Evolutionary conservation across 2,888 invertebrate species (phyloP), one percentile per base, ranked within the genome.

Genomic region (Subacronicta megacephala): DNA sequence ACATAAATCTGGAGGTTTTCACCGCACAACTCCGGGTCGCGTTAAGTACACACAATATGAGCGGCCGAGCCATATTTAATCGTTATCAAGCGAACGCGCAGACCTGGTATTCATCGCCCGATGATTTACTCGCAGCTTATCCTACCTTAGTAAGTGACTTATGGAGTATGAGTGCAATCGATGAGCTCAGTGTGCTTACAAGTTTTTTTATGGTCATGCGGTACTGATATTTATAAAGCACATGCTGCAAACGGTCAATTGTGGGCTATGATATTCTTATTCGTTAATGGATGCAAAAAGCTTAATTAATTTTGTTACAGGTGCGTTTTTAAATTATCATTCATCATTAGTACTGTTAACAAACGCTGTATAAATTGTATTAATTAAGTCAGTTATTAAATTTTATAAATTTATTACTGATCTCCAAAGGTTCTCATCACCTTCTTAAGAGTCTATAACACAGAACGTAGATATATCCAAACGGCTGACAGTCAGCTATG

Each of bases 41-140:
- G 76, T 74, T 89, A 88, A 90, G 87, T 88, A 89, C 87, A 86
- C 80, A 84, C 83, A 83, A 85, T 89, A 87, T 85, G 87, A 88
- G 84, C 85, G 82, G 76, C 60, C 77, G 72, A 76, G 85, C 88
- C 88, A 91, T 93, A 93, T 92, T 92, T 92, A 93, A 92, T 85
- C 88, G 90, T 88, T 93, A 93, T 93, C 93, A 81, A 82, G 75
- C 80, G 78, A 77, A 78, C 81, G 80, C 81, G 78, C 88, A 87
- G 85, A 83, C 83, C 87, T 83, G 80, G 88, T 85, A 90, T 90
- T 93, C 92, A 90, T 89, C 86, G 90, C 79, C 62, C 80, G 79
- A 89, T 92, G 91, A 93, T 93, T 93, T 92, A 92, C 90, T 88
- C 79, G 80, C 82, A 72, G 91, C 87, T 90, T 92, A 91, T 92